Base-by-base conservation (phyloP, 2,113 vertebrate species). In the Myanophis thanlyinensis region DNA sequence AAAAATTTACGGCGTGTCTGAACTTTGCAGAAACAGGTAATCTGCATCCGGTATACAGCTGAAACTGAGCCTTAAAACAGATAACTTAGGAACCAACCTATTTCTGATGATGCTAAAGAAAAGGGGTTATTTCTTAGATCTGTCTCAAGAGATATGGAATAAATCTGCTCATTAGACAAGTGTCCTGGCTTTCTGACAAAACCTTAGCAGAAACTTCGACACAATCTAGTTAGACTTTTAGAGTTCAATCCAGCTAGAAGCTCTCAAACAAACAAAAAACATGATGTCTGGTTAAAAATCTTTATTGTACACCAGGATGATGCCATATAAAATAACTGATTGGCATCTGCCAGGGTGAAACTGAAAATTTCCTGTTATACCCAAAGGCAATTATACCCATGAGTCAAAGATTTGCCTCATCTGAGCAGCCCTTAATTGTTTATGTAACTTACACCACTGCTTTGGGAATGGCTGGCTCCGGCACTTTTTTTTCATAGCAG, bases 21-120 rank as follows among this genome's bases (percentile, higher is more conserved):
- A 93, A 89, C 52, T 93, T 59, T 93, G 89, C 88, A 93, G 53
- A 86, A 90, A 84, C 44, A 93, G 92, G 80, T 90, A 93, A 93
- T 86, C 92, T 93, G 47, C 53, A 90, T 51, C 7, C 13, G 80
- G 73, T 86, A 89, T 62, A 20, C 88, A 51, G 56, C 46, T 86
- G 88, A 93, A 93, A 62, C 73, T 10, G 47, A 90, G 47, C 54
- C 92, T 30, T 51, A 86, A 47, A 35, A 51, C 13, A 30, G 52
- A 85, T 90, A 89, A 49, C 88, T 44, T 92, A 56, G 48, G 73
- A 90, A 46, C 53, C 52, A 80, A 80, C 59, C 4, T 47, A 51
- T 47, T 52, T 47, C 48, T 73, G 25, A 51, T 62, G 13, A n/a
- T 86, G 35, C n/a, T 85, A 89, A 56, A 89, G 88, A 62, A 85